Percentiles rank a stretch among this genome's conserved stretches.
phyloP scores from a whole-genome alignment of 1,140 invertebrate species.

The Lanistes nyassanus region DNA sequence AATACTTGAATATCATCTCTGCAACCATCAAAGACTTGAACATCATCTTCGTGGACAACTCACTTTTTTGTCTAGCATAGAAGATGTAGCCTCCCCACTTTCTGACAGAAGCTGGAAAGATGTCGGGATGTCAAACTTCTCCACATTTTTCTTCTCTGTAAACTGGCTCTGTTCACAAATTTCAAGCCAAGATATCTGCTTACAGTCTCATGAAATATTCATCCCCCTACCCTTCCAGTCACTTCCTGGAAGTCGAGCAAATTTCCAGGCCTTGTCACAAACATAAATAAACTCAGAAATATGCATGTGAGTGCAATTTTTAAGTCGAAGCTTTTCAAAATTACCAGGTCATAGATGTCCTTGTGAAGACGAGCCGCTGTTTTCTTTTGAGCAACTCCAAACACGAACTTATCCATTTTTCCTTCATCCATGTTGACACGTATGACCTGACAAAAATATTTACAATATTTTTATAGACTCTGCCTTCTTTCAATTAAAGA shows the following conservation, averaged over 20 bases:
- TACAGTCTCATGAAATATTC: too few species aligned
- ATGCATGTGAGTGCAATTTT: too few species aligned
- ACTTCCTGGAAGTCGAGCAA: too few species aligned
- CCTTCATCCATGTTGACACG: slow-evolving; percentile 86
- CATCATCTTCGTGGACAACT: slow-evolving; percentile 26
- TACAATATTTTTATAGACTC: too few species aligned
- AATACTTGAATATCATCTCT: background rate
- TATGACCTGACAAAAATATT: slow-evolving; percentile 61
- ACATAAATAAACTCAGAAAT: too few species aligned
- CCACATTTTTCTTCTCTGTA: slow-evolving; percentile 85
- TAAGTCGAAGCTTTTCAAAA: slow-evolving; percentile 47
- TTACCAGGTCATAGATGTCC: slow-evolving; percentile 93
- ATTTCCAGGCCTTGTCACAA: background rate
- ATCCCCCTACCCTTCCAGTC: too few species aligned
- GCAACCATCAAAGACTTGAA: too few species aligned
- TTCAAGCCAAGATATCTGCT: slow-evolving; percentile 2
- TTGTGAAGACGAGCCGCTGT: slow-evolving; percentile 84
- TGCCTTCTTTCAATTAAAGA: too few species aligned
- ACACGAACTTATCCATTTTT: slow-evolving; percentile 91
- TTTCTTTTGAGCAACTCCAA: slow-evolving; percentile 92
- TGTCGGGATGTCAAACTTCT: slow-evolving; percentile 84
- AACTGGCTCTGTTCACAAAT: slow-evolving; percentile 76
- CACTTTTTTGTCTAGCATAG: slow-evolving; percentile 86
- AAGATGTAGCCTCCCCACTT: slow-evolving; percentile 84
- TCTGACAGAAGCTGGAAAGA: slow-evolving; percentile 89